Conservation (phyloP, 2,797 vertebrate genomes). For the Galagoides demidoff region DNA sequence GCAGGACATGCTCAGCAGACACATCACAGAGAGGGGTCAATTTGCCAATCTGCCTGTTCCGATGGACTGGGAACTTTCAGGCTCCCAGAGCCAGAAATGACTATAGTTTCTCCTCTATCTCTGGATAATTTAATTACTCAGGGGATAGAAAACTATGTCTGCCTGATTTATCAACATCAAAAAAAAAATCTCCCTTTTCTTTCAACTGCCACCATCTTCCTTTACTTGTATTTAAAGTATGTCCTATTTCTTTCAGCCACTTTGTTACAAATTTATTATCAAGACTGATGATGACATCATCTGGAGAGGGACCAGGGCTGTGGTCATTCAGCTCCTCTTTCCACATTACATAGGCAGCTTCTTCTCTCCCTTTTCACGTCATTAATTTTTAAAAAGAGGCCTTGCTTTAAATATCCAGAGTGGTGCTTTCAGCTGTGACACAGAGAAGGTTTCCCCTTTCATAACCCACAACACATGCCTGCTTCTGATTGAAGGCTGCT, state of each 20-base stretch:
- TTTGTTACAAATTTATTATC: slow-evolving; percentile 87
- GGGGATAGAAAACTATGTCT: slow-evolving; percentile 76
- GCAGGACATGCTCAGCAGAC: slow-evolving; percentile 13
- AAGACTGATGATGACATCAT: slow-evolving; percentile 86
- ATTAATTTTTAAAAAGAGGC: slow-evolving; percentile 88
- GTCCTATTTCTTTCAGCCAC: slow-evolving; percentile 72
- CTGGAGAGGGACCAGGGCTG: slow-evolving; percentile 85
- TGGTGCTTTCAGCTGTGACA: slow-evolving; percentile 84
- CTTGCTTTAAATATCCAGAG: slow-evolving; percentile 87
- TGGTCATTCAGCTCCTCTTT: slow-evolving; percentile 86
- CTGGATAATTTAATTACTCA: slow-evolving; percentile 83
- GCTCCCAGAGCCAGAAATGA: slow-evolving; percentile 72
- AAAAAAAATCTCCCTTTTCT: slow-evolving; percentile 66
- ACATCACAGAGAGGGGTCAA: neutral
- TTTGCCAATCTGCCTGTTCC: slow-evolving; percentile 36
- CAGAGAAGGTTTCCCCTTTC: slow-evolving; percentile 84
- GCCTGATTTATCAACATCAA: slow-evolving; percentile 64
- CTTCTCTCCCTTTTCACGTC: slow-evolving; percentile 86
- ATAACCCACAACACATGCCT: slow-evolving; percentile 74
- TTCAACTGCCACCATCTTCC: slow-evolving; percentile 79
- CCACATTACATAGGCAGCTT: slow-evolving; percentile 84
- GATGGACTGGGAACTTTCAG: slow-evolving; percentile 59
- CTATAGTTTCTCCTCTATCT: slow-evolving; percentile 78
- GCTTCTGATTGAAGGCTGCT: slow-evolving; percentile 63
- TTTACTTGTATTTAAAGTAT: slow-evolving; percentile 80